These are phyloP conservation scores for Rhea pennata DNA, from an alignment of 2,113 vertebrate species.

Conservation along the genomic window DNA sequence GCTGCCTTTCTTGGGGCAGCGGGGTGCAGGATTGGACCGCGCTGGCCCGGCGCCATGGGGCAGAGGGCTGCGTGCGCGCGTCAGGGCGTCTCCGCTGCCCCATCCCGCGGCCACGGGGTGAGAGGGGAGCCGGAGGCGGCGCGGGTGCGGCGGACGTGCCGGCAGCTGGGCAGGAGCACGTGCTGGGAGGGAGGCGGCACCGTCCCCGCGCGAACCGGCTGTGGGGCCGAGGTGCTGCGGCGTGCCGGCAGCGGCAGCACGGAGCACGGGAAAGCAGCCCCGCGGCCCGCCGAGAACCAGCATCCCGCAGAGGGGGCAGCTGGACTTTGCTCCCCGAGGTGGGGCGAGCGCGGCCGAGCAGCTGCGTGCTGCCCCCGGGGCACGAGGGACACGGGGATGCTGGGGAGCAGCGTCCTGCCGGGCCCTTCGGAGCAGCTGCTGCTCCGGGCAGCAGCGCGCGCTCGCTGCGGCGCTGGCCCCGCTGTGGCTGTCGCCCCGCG, in stretches of 20 bases:
- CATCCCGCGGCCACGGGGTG: background rate
- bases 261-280: background rate
- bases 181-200: background rate
- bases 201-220: too few species aligned
- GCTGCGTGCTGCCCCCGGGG: background rate
- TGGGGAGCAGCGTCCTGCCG: background rate
- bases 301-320: background rate
- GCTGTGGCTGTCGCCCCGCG: background rate
- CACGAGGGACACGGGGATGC: background rate
- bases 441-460: background rate
- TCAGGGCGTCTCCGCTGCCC: background rate
- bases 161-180: accelerated
- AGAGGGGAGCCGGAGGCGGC: too few species aligned
- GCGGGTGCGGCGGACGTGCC: background rate
- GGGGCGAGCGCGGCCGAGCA: background rate
- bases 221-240: background rate
- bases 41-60: accelerated
- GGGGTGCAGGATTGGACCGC: accelerated
- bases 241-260: background rate
- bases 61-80: background rate
- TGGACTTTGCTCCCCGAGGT: slow-evolving; percentile 31
- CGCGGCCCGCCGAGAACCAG: background rate
- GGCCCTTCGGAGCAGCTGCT: background rate
- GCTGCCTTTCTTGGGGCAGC: background rate
- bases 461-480: slow-evolving; percentile 2